Percentiles rank a stretch among this genome's conserved stretches.
Evolutionary conservation across 2,888 invertebrate species (phyloP).

Genomic region (Rhodophaea formosa): DNA sequence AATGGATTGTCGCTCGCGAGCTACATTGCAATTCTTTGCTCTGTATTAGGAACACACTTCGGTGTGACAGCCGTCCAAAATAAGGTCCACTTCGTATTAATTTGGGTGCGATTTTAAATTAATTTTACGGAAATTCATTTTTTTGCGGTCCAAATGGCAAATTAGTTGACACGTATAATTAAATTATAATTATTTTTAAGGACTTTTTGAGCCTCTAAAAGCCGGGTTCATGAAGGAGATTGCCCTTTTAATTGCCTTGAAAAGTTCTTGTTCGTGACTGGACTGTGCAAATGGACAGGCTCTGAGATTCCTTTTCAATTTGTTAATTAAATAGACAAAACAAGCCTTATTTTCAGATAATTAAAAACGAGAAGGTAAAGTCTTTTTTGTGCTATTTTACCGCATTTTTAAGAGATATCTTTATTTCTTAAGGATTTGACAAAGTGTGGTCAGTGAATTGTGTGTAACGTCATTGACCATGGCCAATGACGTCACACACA

Average conservation of each 20-base stretch:
- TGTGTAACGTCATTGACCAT: no score
- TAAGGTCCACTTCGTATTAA: constrained; percentile 39
- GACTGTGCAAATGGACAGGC: neutral
- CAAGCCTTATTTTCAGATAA: no score
- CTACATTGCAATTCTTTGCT: no score
- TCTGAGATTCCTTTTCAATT: neutral
- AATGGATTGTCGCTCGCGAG: no score
- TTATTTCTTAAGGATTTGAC: neutral
- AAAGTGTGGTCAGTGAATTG: no score
- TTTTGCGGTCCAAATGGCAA: constrained; percentile 29
- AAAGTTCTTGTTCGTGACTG: constrained; percentile 3
- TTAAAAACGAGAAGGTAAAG: no score
- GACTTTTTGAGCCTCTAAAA: neutral
- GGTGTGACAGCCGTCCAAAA: constrained; percentile 30
- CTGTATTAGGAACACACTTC: constrained; percentile 11
- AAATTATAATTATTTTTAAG: constrained; percentile 30
- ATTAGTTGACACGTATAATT: constrained; percentile 35
- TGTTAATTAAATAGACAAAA: neutral
- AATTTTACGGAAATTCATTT: constrained; percentile 37
- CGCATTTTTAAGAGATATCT: neutral
- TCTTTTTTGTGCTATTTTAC: no score
- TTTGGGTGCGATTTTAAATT: constrained; percentile 53
- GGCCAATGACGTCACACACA: no score
- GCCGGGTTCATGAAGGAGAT: neutral
- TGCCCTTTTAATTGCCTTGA: constrained; percentile 1